phyloP scores from a whole-genome alignment of 2,113 vertebrate species.

The Atractosteus spatula region DNA sequence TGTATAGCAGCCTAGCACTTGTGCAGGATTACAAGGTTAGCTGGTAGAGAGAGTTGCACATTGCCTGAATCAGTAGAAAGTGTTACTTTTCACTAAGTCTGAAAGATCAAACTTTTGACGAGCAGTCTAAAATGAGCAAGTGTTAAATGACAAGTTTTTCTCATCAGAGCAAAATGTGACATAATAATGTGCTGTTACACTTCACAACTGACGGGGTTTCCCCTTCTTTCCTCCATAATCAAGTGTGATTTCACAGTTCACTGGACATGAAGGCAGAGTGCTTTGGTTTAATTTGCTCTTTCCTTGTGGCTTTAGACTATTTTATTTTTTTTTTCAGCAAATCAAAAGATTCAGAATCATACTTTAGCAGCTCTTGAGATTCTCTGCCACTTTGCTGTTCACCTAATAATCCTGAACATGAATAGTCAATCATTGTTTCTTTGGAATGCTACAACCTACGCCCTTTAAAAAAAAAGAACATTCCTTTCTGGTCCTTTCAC shows the following conservation, averaged over 20 bases:
- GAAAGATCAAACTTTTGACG: slow-evolving; percentile 57
- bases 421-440: slow-evolving; percentile 1
- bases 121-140: neutral
- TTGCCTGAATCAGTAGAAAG: slow-evolving; percentile 54
- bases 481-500: slow-evolving; percentile 16
- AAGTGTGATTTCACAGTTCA: slow-evolving; percentile 68
- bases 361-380: too few species aligned
- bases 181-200: slow-evolving; percentile 63
- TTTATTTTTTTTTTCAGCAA: neutral
- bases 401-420: slow-evolving; percentile 11
- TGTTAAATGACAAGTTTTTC: slow-evolving; percentile 28
- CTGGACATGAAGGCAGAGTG: slow-evolving; percentile 43
- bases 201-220: slow-evolving; percentile 52
- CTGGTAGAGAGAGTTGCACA: slow-evolving; percentile 52
- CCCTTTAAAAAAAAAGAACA: neutral
- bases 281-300: too few species aligned
- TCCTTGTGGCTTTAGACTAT: too few species aligned
- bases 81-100: slow-evolving; percentile 50
- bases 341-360: neutral
- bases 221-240: slow-evolving; percentile 62
- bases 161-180: slow-evolving; percentile 44
- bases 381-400: slow-evolving; percentile 37
- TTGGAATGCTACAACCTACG: too few species aligned
- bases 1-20: too few species aligned
- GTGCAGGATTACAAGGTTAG: slow-evolving; percentile 1